phyloP scores from a whole-genome alignment of 2,888 invertebrate genomes.

The Carpatolechia fugitivella region DNA sequence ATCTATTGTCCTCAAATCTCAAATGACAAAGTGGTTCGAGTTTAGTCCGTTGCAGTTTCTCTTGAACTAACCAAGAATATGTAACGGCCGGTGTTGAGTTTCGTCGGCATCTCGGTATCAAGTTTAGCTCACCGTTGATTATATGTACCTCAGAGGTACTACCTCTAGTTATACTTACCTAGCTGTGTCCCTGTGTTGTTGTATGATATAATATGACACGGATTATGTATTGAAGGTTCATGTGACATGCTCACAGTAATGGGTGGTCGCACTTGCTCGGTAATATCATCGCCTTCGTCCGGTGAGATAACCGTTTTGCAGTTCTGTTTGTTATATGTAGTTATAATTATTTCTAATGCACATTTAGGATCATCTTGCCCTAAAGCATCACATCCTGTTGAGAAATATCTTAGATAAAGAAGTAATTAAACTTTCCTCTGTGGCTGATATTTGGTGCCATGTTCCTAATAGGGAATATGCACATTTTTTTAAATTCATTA shows the following conservation, averaged over 20 bases:
- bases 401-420: too few species aligned
- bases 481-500: too few species aligned
- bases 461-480: too few species aligned
- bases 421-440: too few species aligned
- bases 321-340: neutral
- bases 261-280: slow-evolving; percentile 18
- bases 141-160: too few species aligned
- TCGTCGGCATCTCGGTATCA: slow-evolving; percentile 8
- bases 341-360: neutral
- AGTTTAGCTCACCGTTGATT: too few species aligned
- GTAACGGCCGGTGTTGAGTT: slow-evolving; percentile 25
- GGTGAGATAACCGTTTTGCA: neutral
- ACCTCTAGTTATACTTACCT: too few species aligned
- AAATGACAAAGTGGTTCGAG: too few species aligned
- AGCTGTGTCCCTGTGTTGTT: neutral
- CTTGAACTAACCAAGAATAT: neutral
- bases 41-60: too few species aligned
- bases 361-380: neutral
- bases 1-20: too few species aligned
- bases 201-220: neutral
- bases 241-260: slow-evolving; percentile 3
- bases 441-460: too few species aligned
- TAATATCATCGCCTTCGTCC: neutral
- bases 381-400: neutral
- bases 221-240: neutral